These are phyloP conservation scores for Pimephales promelas DNA, from an alignment of 2,113 vertebrate genomes.

Conservation along the genomic window DNA sequence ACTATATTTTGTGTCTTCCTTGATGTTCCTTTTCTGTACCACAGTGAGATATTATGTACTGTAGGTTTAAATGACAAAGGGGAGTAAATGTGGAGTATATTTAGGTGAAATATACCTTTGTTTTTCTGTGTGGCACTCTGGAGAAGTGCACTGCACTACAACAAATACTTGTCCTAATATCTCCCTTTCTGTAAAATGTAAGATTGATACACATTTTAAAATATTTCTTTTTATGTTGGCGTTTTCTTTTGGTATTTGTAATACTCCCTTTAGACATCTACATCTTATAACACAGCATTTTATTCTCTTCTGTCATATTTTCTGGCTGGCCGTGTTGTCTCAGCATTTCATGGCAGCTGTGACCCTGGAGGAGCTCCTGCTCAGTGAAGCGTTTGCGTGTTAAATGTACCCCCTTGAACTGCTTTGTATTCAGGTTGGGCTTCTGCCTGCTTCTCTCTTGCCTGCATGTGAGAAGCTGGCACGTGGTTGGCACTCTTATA, in stretches of 20 bases:
- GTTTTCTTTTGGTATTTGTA: not conserved
- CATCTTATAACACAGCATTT: constrained; percentile 15
- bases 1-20: no score
- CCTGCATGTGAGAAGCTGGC: constrained; percentile 24
- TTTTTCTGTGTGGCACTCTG: not conserved
- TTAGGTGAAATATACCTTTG: not conserved
- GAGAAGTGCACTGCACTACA: not conserved
- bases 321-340: constrained; percentile 36
- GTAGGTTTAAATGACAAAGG: not conserved
- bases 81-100: not conserved
- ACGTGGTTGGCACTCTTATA: constrained; percentile 34
- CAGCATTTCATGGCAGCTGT: constrained; percentile 40
- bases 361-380: constrained; percentile 48
- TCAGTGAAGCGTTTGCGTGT: constrained; percentile 31
- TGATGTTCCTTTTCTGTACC: no score
- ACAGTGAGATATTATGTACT: not conserved
- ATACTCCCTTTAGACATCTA: not conserved
- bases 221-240: not conserved
- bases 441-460: not conserved
- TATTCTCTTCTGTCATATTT: constrained; percentile 30
- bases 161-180: not conserved
- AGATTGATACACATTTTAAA: not conserved
- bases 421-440: constrained; percentile 37
- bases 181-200: constrained; percentile 5
- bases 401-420: constrained; percentile 30